A percentile compares a stretch with the other conserved stretches of the same genome.
These are phyloP conservation scores for Ypsolopha sequella DNA, from an alignment of 2,888 invertebrate species.

Conservation along the genomic window DNA sequence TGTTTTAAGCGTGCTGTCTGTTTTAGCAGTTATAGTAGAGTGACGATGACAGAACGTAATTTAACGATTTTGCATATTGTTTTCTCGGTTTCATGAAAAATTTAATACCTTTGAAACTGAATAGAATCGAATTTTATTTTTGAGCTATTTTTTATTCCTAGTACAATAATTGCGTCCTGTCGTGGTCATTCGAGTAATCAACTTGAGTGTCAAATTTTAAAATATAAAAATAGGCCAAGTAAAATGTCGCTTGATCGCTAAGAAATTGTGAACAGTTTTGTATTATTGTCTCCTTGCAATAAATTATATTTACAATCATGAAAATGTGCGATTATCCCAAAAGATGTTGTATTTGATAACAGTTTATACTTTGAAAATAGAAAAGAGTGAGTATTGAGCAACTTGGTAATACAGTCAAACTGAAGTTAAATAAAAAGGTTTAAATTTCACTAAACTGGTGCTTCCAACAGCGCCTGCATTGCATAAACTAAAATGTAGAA, in stretches of 20 bases:
- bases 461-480: neutral
- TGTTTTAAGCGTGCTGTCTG: too few relatives aligned
- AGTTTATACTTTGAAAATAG: neutral
- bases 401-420: too few relatives aligned
- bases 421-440: too few relatives aligned
- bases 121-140: too few relatives aligned
- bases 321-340: neutral
- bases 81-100: too few relatives aligned
- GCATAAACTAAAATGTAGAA: neutral
- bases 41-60: neutral
- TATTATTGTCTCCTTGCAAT: neutral
- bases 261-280: constrained; percentile 1
- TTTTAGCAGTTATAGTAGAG: neutral
- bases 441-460: too few relatives aligned
- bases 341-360: neutral
- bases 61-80: neutral
- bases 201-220: neutral
- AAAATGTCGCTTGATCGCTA: neutral
- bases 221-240: neutral
- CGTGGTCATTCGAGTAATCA: neutral
- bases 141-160: neutral
- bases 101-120: too few relatives aligned
- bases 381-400: too few relatives aligned
- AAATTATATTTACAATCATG: constrained; percentile 1
- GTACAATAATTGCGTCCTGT: neutral